Percentiles rank a stretch among this genome's conserved stretches.
phyloP scores from a whole-genome alignment of 2,888 invertebrate species.

The Heliconius hortense region DNA sequence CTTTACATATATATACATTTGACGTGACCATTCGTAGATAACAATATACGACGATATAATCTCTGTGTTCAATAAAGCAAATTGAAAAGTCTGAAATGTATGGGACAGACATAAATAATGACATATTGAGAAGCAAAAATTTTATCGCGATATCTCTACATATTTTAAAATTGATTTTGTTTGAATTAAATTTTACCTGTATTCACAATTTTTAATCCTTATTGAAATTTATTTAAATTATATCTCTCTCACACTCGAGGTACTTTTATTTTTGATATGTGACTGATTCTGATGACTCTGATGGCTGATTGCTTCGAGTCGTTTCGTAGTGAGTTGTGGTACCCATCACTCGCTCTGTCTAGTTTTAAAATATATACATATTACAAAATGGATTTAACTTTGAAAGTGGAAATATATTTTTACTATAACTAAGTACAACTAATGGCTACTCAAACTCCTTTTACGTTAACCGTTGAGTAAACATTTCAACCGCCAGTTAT shows the following conservation, averaged over 20 bases:
- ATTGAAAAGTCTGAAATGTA: neutral
- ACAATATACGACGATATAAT: neutral
- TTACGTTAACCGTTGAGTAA: neutral
- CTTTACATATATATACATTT: neutral
- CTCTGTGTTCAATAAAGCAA: neutral
- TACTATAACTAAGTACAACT: neutral
- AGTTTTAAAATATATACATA: neutral
- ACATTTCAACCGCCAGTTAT: slow-evolving; percentile 1
- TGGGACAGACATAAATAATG: neutral
- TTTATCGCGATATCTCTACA: neutral
- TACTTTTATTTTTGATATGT: neutral
- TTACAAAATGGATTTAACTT: neutral
- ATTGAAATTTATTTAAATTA: neutral
- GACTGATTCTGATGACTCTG: neutral
- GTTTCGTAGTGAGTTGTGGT: neutral
- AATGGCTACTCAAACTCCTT: neutral
- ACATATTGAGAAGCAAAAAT: neutral
- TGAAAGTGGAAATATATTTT: neutral
- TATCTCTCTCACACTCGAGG: neutral
- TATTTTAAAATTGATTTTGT: neutral
- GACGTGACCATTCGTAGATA: slow-evolving; percentile 3
- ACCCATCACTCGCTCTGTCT: neutral
- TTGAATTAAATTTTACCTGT: neutral
- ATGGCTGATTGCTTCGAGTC: neutral
- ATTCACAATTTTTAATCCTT: neutral